phyloP scores from a whole-genome alignment of 2,888 invertebrate species.

The Shargacucullia verbasci region DNA sequence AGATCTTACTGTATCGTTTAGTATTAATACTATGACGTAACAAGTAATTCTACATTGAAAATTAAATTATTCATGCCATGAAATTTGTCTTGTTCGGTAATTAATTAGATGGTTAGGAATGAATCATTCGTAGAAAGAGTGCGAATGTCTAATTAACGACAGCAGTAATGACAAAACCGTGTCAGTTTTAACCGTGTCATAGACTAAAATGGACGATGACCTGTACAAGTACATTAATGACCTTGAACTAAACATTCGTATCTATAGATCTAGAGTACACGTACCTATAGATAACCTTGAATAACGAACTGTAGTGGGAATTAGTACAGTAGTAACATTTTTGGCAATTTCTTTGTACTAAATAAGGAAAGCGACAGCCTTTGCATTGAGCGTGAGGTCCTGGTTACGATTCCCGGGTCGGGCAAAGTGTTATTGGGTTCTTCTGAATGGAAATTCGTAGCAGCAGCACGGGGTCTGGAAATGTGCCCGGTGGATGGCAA shows the following conservation, averaged over 20 bases:
- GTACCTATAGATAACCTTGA: too few relatives aligned
- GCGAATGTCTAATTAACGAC: constrained; percentile 13
- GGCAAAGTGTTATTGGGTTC: too few relatives aligned
- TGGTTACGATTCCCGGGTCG: too few relatives aligned
- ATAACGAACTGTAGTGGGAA: too few relatives aligned
- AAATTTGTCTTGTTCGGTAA: constrained; percentile 7
- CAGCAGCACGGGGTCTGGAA: too few relatives aligned
- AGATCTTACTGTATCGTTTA: not conserved
- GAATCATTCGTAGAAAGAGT: constrained; percentile 22
- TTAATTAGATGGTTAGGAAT: constrained; percentile 18
- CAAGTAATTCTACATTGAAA: not conserved
- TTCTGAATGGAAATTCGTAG: too few relatives aligned
- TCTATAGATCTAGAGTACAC: too few relatives aligned
- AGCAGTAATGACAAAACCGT: constrained; percentile 28
- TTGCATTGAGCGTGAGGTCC: too few relatives aligned
- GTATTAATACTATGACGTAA: not conserved
- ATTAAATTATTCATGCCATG: not conserved
- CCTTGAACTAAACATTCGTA: constrained; percentile 28
- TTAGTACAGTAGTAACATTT: too few relatives aligned
- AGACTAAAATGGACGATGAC: constrained; percentile 38
- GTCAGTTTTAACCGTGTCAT: constrained; percentile 17
- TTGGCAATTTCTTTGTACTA: too few relatives aligned
- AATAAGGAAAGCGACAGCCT: too few relatives aligned
- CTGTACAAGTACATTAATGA: constrained; percentile 14
- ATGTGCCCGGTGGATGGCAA: too few relatives aligned